Percentiles rank a stretch among this genome's conserved stretches.
Evolutionary conservation across 1,140 invertebrate genomes (phyloP).

Genomic region (Yoshiicerus persimilis): DNA sequence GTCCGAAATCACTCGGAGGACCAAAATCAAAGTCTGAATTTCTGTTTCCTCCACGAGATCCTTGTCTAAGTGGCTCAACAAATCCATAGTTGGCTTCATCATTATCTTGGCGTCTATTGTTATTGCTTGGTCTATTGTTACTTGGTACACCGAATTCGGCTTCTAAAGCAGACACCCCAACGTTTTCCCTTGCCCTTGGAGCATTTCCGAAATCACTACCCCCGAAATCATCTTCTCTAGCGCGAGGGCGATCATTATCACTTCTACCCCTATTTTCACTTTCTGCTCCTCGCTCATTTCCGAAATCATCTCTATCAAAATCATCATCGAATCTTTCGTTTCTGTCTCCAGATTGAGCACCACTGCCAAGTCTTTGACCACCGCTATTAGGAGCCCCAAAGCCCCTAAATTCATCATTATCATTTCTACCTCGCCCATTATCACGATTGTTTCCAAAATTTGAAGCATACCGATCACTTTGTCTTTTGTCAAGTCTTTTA

Average conservation of each 20-base stretch:
- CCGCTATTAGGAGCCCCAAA: background rate
- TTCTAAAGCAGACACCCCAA: background rate
- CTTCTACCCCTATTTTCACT: background rate
- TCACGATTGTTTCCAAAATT: background rate
- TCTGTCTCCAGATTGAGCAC: background rate
- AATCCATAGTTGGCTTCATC: slow-evolving; percentile 25
- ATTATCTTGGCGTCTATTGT: slow-evolving; percentile 2
- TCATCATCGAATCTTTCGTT: background rate
- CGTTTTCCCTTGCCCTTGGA: background rate
- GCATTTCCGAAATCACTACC: background rate
- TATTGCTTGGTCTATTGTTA: background rate
- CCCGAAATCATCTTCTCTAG: background rate
- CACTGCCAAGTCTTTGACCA: background rate
- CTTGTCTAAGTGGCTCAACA: slow-evolving; percentile 5
- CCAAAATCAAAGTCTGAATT: slow-evolving; percentile 38
- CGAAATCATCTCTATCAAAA: slow-evolving; percentile 15
- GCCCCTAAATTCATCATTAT: slow-evolving; percentile 11
- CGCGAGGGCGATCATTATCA: background rate
- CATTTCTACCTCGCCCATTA: background rate
- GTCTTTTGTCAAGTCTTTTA: slow-evolving; percentile 18
- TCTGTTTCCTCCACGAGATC: background rate
- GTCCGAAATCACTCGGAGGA: slow-evolving; percentile 36
- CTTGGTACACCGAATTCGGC: background rate
- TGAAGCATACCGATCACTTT: background rate
- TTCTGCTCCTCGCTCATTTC: background rate